Percentiles rank a stretch among this genome's conserved stretches.
Evolutionary conservation across 2,113 vertebrate genomes (phyloP).

Genomic region (Cyprinodon variegatus): DNA sequence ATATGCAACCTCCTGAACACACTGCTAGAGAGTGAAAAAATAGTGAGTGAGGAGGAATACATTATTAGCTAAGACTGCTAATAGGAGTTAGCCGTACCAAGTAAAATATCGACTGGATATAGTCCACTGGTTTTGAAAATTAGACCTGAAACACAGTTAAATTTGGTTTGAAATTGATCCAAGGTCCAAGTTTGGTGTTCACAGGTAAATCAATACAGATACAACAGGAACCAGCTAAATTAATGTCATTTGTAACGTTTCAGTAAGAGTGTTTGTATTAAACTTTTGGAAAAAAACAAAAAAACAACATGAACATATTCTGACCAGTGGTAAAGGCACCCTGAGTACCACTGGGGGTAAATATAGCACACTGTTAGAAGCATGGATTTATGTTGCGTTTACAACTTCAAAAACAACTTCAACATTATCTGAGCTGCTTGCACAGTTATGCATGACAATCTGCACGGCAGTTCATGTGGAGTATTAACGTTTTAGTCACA

Average conservation of each 20-base stretch:
- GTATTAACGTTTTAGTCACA: constrained; percentile 57
- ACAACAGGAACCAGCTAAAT: no score
- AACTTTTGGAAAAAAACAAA: background rate
- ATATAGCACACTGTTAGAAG: background rate
- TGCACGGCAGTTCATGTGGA: constrained; percentile 26
- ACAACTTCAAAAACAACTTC: constrained; percentile 39
- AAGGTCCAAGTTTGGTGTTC: background rate
- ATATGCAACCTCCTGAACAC: background rate
- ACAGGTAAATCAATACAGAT: no score
- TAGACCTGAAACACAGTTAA: background rate
- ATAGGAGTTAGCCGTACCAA: background rate
- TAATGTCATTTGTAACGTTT: background rate
- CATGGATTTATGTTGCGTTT: constrained; percentile 18
- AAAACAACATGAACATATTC: background rate
- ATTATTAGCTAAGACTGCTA: background rate
- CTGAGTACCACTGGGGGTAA: no score
- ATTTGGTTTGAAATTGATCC: background rate
- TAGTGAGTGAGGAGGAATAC: background rate
- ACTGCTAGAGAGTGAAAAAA: background rate
- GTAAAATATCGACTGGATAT: background rate
- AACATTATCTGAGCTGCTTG: constrained; percentile 23
- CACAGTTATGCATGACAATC: constrained; percentile 33
- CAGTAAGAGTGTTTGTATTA: background rate
- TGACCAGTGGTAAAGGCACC: background rate
- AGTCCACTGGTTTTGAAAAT: background rate